phyloP scores from a whole-genome alignment of 1,140 invertebrate genomes.

The Drosophila navojoa region DNA sequence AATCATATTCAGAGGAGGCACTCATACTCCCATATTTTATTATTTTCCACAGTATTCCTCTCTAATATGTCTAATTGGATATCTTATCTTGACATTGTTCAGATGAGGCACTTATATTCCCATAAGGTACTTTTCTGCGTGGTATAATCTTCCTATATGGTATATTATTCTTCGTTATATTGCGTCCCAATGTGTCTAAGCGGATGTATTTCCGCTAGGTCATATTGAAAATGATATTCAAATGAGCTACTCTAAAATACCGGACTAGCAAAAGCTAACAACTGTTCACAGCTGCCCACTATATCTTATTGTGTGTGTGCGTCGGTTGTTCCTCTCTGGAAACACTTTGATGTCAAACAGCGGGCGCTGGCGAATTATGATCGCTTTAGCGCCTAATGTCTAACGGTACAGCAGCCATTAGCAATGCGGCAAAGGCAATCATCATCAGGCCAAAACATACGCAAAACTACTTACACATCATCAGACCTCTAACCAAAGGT shows the following conservation, averaged over 20 bases:
- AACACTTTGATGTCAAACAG: conserved; percentile 25
- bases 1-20: too few species aligned
- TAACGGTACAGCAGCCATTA: conserved; percentile 69
- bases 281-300: not conserved
- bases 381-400: conserved; percentile 69
- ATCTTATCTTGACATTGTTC: too few species aligned
- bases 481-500: not conserved
- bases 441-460: conserved; percentile 71
- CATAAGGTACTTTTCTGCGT: too few species aligned
- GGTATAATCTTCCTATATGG: too few species aligned
- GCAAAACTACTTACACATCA: conserved; percentile 35
- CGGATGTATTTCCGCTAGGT: conserved; percentile 1
- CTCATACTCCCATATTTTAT: too few species aligned
- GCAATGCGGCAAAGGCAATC: conserved; percentile 50
- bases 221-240: conserved; percentile 14
- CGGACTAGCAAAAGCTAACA: not conserved
- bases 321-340: not conserved
- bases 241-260: conserved; percentile 2
- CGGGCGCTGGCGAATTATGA: conserved; percentile 55
- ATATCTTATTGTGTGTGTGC: not conserved
- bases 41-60: too few species aligned
- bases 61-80: too few species aligned
- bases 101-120: too few species aligned
- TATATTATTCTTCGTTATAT: too few species aligned
- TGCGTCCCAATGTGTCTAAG: too few species aligned